Conservation (phyloP, 2,797 vertebrate genomes). For the Heteromormyrus szaboi region DNA sequence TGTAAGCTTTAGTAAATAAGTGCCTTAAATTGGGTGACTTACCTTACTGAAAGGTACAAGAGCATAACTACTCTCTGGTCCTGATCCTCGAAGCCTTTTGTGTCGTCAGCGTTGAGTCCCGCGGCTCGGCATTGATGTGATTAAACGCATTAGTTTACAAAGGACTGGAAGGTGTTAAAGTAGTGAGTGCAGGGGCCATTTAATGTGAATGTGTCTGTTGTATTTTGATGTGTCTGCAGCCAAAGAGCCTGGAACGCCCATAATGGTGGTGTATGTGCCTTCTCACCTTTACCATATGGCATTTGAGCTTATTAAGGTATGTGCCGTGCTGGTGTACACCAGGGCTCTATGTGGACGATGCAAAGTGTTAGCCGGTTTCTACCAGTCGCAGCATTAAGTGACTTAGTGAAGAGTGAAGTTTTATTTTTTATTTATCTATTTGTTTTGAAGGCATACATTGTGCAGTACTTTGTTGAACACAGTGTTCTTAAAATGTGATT, state of each 20-base stretch:
- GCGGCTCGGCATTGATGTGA: not conserved
- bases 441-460: not conserved
- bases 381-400: not conserved
- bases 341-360: too few species aligned
- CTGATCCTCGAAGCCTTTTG: not conserved
- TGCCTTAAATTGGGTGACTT: not conserved
- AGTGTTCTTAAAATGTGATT: not conserved
- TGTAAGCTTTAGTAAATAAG: not conserved
- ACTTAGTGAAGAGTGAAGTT: not conserved
- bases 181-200: not conserved
- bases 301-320: slow-evolving; percentile 98
- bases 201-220: not conserved
- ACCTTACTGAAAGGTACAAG: not conserved
- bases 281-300: slow-evolving; percentile 98
- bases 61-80: not conserved
- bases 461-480: not conserved
- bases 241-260: slow-evolving; percentile 71
- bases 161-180: not conserved
- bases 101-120: not conserved
- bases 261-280: slow-evolving; percentile 89
- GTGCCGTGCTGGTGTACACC: slow-evolving; percentile 30
- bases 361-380: not conserved
- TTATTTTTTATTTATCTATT: not conserved
- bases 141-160: not conserved
- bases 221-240: slow-evolving; percentile 48